Conservation (phyloP, 2,888 invertebrate species). For the Noctuana brunneofusca region DNA sequence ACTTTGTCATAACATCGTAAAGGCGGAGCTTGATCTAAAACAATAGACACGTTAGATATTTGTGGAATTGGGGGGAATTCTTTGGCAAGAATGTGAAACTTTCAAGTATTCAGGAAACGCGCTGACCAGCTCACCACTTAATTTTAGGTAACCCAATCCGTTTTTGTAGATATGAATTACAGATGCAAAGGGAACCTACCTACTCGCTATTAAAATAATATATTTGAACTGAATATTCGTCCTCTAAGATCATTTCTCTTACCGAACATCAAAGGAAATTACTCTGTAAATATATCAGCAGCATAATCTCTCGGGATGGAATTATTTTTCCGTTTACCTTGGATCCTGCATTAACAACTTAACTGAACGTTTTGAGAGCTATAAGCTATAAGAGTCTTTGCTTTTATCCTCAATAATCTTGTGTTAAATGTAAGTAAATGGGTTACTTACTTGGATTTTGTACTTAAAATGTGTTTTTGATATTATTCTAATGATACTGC, state of each 20-base stretch:
- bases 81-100: too few species aligned
- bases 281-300: slow-evolving; percentile 5
- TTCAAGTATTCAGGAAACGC: too few species aligned
- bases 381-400: neutral
- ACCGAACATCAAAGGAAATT: slow-evolving; percentile 17
- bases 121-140: too few species aligned
- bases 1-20: slow-evolving; percentile 32
- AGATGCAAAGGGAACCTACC: neutral
- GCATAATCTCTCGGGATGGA: neutral
- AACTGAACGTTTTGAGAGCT: neutral
- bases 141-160: too few species aligned
- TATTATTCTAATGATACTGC: too few species aligned
- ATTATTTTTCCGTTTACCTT: slow-evolving; percentile 4
- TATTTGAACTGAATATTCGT: neutral
- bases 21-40: slow-evolving; percentile 19
- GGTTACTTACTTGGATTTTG: neutral
- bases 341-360: neutral
- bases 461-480: neutral
- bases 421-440: neutral
- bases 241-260: slow-evolving; percentile 2
- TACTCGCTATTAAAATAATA: neutral
- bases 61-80: too few species aligned
- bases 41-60: too few species aligned
- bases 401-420: neutral
- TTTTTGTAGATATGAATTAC: too few species aligned